phyloP scores from a whole-genome alignment of 2,888 invertebrate genomes.

The Kuschelorhynchus macadamiae region DNA sequence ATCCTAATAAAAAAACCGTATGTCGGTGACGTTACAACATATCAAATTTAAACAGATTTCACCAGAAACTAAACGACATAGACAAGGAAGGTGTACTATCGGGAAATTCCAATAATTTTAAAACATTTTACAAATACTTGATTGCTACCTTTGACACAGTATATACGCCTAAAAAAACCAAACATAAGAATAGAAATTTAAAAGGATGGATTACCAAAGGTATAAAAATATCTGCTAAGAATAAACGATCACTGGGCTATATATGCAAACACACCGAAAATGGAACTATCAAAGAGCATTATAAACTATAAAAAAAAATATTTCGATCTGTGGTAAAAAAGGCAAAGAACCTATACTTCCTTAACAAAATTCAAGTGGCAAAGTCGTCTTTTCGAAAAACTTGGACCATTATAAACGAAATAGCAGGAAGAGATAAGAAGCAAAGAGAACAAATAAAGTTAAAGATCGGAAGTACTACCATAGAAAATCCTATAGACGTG shows the following conservation, averaged over 20 bases:
- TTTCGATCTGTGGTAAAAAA: not conserved
- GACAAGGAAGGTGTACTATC: too few relatives aligned
- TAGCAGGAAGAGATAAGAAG: not conserved
- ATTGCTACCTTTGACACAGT: not conserved
- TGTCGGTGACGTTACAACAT: too few relatives aligned
- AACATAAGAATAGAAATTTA: not conserved
- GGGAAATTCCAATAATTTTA: too few relatives aligned
- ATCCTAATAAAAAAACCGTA: too few relatives aligned
- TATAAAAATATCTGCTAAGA: not conserved
- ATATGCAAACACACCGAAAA: not conserved
- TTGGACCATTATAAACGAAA: not conserved
- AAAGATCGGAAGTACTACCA: not conserved
- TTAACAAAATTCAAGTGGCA: too few relatives aligned
- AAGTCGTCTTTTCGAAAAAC: too few relatives aligned
- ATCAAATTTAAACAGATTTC: too few relatives aligned
- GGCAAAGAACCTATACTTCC: not conserved
- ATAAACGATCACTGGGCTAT: not conserved
- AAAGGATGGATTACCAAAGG: not conserved
- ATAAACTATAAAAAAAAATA: not conserved
- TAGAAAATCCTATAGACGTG: not conserved
- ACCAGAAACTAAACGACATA: too few relatives aligned
- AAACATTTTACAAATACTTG: not conserved
- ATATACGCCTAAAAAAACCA: not conserved
- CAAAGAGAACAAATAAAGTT: not conserved
- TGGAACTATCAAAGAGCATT: not conserved